These are phyloP conservation scores for Numenius arquata DNA, from an alignment of 2,113 vertebrate species.

Conservation along the genomic window DNA sequence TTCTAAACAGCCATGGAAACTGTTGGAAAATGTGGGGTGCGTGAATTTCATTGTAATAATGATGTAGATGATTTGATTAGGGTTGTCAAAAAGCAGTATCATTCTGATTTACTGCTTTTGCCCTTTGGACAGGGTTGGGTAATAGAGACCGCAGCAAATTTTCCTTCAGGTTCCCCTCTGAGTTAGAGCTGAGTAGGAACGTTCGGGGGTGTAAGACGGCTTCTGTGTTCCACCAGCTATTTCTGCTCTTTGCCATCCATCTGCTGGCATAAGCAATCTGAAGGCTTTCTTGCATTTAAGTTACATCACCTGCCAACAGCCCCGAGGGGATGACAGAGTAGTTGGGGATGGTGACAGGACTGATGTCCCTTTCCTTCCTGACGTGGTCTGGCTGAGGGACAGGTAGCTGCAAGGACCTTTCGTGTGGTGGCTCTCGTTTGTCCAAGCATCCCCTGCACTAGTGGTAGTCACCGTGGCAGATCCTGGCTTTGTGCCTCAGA, in stretches of 20 bases:
- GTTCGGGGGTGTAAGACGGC: background rate
- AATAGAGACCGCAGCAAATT: background rate
- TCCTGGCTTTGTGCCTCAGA: background rate
- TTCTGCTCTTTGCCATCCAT: background rate
- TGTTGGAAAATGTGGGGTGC: background rate
- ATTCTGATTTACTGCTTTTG: background rate
- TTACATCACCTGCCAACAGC: background rate
- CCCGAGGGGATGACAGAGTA: background rate
- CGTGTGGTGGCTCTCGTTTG: accelerated
- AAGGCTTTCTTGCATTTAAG: background rate
- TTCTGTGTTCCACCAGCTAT: background rate
- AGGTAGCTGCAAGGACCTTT: background rate
- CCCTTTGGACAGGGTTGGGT: background rate
- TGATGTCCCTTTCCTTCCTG: background rate
- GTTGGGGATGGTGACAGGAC: background rate
- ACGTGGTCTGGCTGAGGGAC: background rate
- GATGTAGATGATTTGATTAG: background rate
- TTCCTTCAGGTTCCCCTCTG: background rate
- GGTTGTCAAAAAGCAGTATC: background rate
- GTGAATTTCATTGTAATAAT: background rate
- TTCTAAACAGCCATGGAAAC: background rate
- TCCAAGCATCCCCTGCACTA: background rate
- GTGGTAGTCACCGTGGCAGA: background rate
- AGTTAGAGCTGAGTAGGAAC: background rate
- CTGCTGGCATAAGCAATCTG: background rate